These are phyloP conservation scores for Erpetoichthys calabaricus DNA, from an alignment of 2,797 vertebrate species.

Conservation along the genomic window DNA sequence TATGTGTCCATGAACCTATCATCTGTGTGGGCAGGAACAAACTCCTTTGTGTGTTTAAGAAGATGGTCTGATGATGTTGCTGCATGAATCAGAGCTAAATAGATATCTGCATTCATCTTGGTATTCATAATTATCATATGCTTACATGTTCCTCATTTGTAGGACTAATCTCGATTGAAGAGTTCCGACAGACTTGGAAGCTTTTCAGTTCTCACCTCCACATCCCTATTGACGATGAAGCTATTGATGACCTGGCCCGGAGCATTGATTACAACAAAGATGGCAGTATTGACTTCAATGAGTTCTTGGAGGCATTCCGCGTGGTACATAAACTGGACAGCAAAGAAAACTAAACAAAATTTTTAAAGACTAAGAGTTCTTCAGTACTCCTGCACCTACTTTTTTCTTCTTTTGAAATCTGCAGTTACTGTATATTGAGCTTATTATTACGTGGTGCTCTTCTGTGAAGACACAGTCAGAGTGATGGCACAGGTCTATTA, in stretches of 20 bases:
- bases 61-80: not conserved
- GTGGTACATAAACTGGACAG: slow-evolving; percentile 74
- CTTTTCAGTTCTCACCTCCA: slow-evolving; percentile 74
- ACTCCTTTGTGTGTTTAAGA: no score
- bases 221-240: slow-evolving; percentile 45
- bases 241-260: slow-evolving; percentile 68
- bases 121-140: no score
- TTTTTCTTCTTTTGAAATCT: no score
- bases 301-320: slow-evolving; percentile 88
- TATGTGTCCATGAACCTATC: no score
- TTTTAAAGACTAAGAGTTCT: no score
- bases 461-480: no score
- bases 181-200: slow-evolving; percentile 83
- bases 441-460: no score
- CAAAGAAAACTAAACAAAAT: slow-evolving; percentile 32
- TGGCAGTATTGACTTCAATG: slow-evolving; percentile 87
- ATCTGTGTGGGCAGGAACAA: no score
- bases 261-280: slow-evolving; percentile 92
- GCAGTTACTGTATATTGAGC: no score
- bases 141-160: slow-evolving; percentile 2
- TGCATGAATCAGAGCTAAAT: slow-evolving; percentile 13
- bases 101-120: no score
- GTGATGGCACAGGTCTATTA: no score
- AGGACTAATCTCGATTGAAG: slow-evolving; percentile 87
- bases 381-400: no score